Evolutionary conservation across 2,888 invertebrate species (phyloP).

Genomic region (Caenorhabditis wallacei): DNA sequence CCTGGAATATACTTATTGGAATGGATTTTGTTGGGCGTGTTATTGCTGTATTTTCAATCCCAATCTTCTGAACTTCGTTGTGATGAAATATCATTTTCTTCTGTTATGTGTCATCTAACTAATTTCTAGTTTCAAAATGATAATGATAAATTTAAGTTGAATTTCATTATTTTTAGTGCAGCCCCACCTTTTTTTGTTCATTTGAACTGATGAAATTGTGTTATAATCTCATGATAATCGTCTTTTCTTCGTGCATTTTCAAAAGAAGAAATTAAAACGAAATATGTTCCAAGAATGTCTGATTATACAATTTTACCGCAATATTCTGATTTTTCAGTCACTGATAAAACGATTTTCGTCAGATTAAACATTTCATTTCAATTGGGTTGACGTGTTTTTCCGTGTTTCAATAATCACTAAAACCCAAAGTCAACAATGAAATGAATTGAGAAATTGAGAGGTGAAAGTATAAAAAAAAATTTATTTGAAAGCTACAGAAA

Average conservation of each 20-base stretch:
- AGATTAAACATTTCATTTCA: slow-evolving; percentile 11
- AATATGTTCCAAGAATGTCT: not conserved
- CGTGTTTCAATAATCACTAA: not conserved
- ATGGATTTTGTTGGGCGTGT: no score
- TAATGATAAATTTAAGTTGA: no score
- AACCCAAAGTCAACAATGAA: no score
- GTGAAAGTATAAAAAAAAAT: no score
- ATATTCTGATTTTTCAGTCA: not conserved
- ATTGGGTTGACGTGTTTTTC: not conserved
- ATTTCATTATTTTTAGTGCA: no score
- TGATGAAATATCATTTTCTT: no score
- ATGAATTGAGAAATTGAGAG: no score
- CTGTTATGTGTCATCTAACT: no score
- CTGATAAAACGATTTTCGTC: slow-evolving; percentile 5
- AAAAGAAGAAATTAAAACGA: not conserved
- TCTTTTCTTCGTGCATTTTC: not conserved
- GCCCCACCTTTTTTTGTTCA: not conserved
- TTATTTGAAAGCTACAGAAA: slow-evolving; percentile 30
- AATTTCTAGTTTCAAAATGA: no score
- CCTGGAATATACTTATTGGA: no score
- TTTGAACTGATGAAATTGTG: not conserved
- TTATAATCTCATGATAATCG: not conserved
- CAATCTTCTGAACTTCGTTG: no score
- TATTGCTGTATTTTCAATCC: no score
- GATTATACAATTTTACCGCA: not conserved